These are phyloP conservation scores for Megaptera novaeangliae DNA, from an alignment of 2,113 vertebrate species.

Conservation along the genomic window DNA sequence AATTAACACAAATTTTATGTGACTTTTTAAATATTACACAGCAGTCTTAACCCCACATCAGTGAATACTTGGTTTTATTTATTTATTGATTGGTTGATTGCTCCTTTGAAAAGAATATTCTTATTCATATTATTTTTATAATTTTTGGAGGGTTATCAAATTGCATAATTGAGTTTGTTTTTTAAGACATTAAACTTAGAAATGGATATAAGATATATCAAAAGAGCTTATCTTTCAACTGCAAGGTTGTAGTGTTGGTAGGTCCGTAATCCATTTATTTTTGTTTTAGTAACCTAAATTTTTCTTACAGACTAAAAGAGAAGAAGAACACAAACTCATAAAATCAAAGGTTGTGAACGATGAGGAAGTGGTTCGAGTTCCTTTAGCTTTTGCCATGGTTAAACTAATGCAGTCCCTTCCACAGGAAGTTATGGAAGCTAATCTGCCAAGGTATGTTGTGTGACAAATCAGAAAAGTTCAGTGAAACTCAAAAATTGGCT, in stretches of 20 bases:
- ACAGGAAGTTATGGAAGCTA: slow-evolving; percentile 89
- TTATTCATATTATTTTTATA: background rate
- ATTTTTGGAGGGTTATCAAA: background rate
- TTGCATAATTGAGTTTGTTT: background rate
- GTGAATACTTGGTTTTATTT: background rate
- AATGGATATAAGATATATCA: background rate
- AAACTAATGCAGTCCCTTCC: slow-evolving; percentile 95
- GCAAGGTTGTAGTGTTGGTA: background rate
- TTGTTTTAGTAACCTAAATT: background rate
- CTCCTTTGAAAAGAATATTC: background rate
- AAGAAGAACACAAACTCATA: slow-evolving; percentile 93
- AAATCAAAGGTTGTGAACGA: slow-evolving; percentile 93
- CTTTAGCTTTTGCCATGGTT: slow-evolving; percentile 95
- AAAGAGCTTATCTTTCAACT: background rate
- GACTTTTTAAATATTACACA: background rate
- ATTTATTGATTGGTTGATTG: background rate
- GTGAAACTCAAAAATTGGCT: background rate
- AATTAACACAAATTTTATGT: background rate
- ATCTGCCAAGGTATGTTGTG: slow-evolving; percentile 87
- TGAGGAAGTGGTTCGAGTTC: slow-evolving; percentile 92
- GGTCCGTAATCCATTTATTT: background rate
- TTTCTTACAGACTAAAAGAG: slow-evolving; percentile 88
- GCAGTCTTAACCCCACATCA: background rate
- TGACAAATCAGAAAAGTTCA: background rate
- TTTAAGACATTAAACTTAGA: background rate